Percentiles rank a stretch among this genome's conserved stretches.
These are phyloP conservation scores for Gastrophysa polygoni DNA, from an alignment of 2,888 invertebrate genomes.

Conservation along the genomic window DNA sequence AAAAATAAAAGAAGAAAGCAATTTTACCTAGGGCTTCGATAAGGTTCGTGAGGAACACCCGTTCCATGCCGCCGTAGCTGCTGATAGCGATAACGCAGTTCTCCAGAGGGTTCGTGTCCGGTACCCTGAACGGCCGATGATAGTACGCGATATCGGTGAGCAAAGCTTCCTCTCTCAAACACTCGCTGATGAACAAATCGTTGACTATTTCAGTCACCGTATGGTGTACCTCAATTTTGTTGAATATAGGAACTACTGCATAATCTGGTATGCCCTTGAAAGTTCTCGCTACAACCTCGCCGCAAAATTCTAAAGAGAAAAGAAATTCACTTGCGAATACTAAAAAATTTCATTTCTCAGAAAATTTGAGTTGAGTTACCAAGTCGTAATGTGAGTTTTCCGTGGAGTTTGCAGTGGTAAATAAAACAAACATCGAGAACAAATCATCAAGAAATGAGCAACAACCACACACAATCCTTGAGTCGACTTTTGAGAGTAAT, in stretches of 20 bases:
- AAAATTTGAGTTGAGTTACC: no score
- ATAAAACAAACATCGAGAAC: no score
- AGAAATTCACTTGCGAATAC: no score
- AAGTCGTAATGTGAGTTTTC: no score
- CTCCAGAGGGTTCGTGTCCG: constrained; percentile 61
- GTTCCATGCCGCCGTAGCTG: constrained; percentile 74
- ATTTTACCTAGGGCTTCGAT: constrained; percentile 69
- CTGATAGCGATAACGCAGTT: constrained; percentile 82
- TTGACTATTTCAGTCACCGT: constrained; percentile 70
- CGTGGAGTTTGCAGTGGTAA: no score
- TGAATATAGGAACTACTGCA: constrained; percentile 66
- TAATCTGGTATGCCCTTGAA: constrained; percentile 67
- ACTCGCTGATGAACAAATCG: constrained; percentile 75
- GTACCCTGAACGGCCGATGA: constrained; percentile 67
- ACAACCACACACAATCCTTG: no score
- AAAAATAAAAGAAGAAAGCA: no score
- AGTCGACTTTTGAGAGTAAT: neutral
- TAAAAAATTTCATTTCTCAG: no score
- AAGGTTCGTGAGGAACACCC: constrained; percentile 73
- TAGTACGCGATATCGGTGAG: constrained; percentile 68
- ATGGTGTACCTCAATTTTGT: constrained; percentile 59
- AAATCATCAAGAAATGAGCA: no score
- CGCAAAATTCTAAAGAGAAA: constrained; percentile 51
- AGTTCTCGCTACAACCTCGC: constrained; percentile 60
- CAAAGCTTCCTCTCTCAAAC: constrained; percentile 64